Percentiles rank a stretch among this genome's conserved stretches.
Evolutionary conservation across 2,113 vertebrate species (phyloP).

Genomic region (Paramisgurnus dabryanus): DNA sequence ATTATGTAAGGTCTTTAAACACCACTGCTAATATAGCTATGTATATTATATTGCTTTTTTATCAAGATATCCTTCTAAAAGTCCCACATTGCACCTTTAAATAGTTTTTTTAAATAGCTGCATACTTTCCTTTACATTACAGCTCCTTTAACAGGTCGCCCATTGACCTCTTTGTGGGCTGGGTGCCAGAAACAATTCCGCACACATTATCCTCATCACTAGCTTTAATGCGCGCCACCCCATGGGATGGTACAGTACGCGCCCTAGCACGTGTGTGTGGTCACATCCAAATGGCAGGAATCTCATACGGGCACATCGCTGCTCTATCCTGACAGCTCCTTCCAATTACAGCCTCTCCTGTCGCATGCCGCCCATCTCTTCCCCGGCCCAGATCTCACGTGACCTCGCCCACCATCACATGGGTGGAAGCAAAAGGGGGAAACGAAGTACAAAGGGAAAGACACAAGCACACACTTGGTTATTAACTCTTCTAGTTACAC

Average conservation of each 20-base stretch:
- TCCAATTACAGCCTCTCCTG: slow-evolving; percentile 67
- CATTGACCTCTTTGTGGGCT: slow-evolving; percentile 50
- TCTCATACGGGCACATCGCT: slow-evolving; percentile 46
- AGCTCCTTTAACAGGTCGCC: slow-evolving; percentile 36
- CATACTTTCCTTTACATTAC: slow-evolving; percentile 33
- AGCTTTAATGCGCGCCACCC: slow-evolving; percentile 68
- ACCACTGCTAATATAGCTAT: no score
- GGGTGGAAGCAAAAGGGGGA: slow-evolving; percentile 55
- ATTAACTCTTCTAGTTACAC: neutral
- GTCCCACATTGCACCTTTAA: no score
- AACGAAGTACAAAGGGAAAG: neutral
- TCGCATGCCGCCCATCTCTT: slow-evolving; percentile 64
- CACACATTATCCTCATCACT: slow-evolving; percentile 74
- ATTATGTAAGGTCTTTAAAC: no score
- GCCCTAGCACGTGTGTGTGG: slow-evolving; percentile 58
- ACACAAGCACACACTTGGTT: slow-evolving; percentile 8
- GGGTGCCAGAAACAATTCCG: slow-evolving; percentile 65
- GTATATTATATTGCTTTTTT: no score
- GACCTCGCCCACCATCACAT: slow-evolving; percentile 64
- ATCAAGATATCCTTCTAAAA: no score
- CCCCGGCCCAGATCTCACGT: slow-evolving; percentile 64
- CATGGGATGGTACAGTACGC: slow-evolving; percentile 60
- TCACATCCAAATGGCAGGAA: slow-evolving; percentile 57
- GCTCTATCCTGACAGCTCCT: slow-evolving; percentile 71
- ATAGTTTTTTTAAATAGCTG: neutral